phyloP scores from a whole-genome alignment of 2,113 vertebrate species.

The Tautogolabrus adspersus region DNA sequence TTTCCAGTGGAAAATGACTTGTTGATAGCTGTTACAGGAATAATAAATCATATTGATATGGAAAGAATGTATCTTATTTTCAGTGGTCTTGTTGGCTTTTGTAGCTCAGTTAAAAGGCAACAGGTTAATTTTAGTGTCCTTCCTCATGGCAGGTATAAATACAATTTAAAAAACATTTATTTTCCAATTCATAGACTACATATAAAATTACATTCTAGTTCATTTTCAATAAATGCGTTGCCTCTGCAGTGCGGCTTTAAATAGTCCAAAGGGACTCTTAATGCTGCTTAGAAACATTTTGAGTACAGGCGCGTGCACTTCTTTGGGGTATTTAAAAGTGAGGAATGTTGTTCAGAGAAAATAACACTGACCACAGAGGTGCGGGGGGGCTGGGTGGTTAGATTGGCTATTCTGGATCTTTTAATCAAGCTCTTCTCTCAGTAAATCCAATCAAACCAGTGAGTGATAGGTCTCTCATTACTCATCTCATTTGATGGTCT shows the following conservation, averaged over 20 bases:
- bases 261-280: constrained; percentile 45
- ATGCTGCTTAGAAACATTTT: constrained; percentile 74
- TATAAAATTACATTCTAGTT: neutral
- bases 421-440: constrained; percentile 41
- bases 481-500: neutral
- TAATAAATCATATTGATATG: too few relatives aligned
- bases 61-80: too few relatives aligned
- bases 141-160: too few relatives aligned
- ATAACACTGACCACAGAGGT: constrained; percentile 20
- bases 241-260: constrained; percentile 38
- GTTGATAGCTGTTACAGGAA: too few relatives aligned
- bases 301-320: constrained; percentile 75
- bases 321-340: constrained; percentile 76
- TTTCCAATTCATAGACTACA: too few relatives aligned
- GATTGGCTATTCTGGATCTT: constrained; percentile 20
- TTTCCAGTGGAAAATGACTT: too few relatives aligned
- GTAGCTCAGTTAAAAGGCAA: too few relatives aligned
- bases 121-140: too few relatives aligned
- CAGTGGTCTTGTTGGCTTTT: too few relatives aligned
- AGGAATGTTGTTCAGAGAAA: constrained; percentile 73
- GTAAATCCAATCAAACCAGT: constrained; percentile 46
- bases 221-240: constrained; percentile 10
- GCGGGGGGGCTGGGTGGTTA: constrained; percentile 4
- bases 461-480: constrained; percentile 10
- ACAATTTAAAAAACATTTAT: too few relatives aligned